A percentile compares a stretch with the other conserved stretches of the same genome.
phyloP scores from a whole-genome alignment of 2,797 vertebrate species.

The Cynopterus sphinx region DNA sequence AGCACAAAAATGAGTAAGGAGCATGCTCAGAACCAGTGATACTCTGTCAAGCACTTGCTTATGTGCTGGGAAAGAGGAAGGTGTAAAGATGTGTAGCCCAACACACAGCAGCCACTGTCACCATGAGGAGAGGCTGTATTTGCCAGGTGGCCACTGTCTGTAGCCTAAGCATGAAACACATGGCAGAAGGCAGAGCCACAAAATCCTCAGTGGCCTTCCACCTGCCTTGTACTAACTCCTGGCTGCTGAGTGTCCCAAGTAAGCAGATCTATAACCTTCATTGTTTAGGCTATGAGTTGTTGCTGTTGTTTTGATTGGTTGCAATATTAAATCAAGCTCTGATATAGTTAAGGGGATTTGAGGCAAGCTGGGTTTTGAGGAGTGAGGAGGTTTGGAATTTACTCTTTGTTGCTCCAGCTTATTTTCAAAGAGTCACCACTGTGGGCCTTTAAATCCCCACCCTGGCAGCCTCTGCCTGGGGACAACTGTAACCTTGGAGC shows the following conservation, averaged over 20 bases:
- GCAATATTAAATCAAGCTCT: background rate
- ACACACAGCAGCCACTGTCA: background rate
- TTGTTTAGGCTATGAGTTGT: background rate
- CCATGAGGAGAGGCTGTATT: background rate
- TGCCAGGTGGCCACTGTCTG: background rate
- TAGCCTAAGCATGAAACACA: background rate
- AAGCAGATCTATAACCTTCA: background rate
- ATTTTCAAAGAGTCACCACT: background rate
- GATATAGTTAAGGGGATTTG: rapidly evolving
- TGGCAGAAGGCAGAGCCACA: background rate
- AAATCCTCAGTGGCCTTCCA: background rate
- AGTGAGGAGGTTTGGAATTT: background rate
- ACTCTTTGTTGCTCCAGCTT: background rate
- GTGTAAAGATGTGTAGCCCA: too few species aligned
- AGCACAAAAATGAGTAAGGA: background rate
- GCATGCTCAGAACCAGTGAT: background rate
- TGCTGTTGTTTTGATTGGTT: background rate
- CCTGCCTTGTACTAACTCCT: background rate
- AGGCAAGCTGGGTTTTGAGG: background rate
- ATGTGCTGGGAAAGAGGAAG: background rate
- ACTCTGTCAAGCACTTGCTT: background rate
- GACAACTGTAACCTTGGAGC: background rate
- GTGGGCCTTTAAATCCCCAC: background rate
- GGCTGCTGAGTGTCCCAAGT: too few species aligned
- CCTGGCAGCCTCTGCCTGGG: background rate